phyloP scores from a whole-genome alignment of 2,797 vertebrate genomes.

The Coranthus polyacanthus region DNA sequence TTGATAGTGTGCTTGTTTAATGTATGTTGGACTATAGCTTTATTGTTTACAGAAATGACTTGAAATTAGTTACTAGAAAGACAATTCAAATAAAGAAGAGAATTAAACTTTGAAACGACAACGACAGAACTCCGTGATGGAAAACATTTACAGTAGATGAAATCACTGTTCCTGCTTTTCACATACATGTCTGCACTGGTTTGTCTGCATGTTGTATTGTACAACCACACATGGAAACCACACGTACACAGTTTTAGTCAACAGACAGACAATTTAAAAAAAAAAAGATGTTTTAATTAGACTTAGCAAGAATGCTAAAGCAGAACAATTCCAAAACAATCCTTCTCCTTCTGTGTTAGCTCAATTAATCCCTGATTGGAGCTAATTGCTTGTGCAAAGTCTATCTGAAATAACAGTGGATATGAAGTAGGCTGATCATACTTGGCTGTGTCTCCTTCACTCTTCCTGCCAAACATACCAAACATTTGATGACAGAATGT shows the following conservation, averaged over 20 bases:
- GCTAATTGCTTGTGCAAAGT: conserved; percentile 82
- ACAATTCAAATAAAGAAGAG: too few relatives aligned
- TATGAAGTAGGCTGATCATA: conserved; percentile 63
- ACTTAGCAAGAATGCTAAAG: conserved; percentile 63
- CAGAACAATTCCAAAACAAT: conserved; percentile 70
- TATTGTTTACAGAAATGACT: too few relatives aligned
- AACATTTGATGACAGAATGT: conserved; percentile 80
- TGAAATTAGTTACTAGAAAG: too few relatives aligned
- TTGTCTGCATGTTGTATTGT: too few relatives aligned
- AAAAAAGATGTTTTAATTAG: conserved; percentile 79
- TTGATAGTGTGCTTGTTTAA: too few relatives aligned
- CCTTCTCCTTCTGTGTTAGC: conserved; percentile 79
- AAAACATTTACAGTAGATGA: too few relatives aligned
- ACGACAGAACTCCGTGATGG: too few relatives aligned
- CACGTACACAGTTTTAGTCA: conserved; percentile 24
- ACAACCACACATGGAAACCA: background rate
- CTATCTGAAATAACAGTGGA: conserved; percentile 71
- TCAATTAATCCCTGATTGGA: conserved; percentile 86
- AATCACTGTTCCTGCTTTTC: too few relatives aligned
- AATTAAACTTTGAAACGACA: too few relatives aligned
- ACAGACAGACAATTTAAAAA: conserved; percentile 62
- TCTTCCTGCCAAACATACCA: conserved; percentile 75
- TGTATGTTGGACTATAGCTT: too few relatives aligned
- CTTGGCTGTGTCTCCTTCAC: conserved; percentile 53
- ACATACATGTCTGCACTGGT: too few relatives aligned